phyloP scores from a whole-genome alignment of 2,888 invertebrate genomes.

The Drepanosiphum platanoidis region DNA sequence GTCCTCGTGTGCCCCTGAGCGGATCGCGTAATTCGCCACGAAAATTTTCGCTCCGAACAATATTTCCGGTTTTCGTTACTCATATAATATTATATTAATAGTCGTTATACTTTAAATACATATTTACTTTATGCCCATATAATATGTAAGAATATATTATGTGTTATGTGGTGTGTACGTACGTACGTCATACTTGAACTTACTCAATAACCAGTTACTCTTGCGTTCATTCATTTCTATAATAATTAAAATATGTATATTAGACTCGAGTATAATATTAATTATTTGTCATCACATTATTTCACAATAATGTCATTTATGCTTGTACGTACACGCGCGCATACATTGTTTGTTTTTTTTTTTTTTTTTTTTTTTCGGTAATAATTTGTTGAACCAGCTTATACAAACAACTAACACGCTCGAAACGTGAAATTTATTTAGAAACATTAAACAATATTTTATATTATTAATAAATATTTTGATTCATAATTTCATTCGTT shows the following conservation, averaged over 20 bases:
- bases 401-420: not conserved
- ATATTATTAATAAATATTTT: too few relatives aligned
- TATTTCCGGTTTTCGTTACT: slow-evolving; percentile 8
- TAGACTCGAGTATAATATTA: not conserved
- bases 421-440: not conserved
- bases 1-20: slow-evolving; percentile 3
- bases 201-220: not conserved
- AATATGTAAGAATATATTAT: not conserved
- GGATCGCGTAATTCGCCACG: slow-evolving; percentile 32
- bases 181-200: not conserved
- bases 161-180: not conserved
- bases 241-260: not conserved
- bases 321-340: not conserved
- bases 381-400: not conserved
- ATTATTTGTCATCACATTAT: not conserved
- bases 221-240: not conserved
- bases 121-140: too few relatives aligned
- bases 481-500: too few relatives aligned
- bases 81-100: not conserved
- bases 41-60: not conserved
- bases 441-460: not conserved
- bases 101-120: not conserved
- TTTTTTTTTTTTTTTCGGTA: not conserved
- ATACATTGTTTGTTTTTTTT: not conserved
- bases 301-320: not conserved